Conservation (phyloP, 2,888 invertebrate species). For the Conistra vaccinii region DNA sequence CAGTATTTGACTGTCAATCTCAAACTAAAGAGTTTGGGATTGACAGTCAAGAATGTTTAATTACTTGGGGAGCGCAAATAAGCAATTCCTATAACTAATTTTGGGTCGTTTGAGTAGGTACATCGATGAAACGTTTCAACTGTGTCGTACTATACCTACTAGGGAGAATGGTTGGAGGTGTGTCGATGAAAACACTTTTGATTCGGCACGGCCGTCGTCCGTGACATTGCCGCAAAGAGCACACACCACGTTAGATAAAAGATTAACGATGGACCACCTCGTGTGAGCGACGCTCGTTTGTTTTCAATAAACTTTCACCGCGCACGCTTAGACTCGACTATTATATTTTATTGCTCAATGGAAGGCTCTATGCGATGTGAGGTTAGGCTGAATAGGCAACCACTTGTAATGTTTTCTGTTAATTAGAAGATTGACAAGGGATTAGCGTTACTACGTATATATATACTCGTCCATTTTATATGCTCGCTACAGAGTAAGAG, state of each 20-base stretch:
- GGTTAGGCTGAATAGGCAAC: slow-evolving; percentile 10
- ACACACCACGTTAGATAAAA: slow-evolving; percentile 76
- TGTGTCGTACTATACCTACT: slow-evolving; percentile 39
- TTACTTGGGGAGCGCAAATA: not conserved
- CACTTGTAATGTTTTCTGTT: slow-evolving; percentile 27
- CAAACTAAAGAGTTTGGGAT: no score
- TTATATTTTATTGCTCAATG: slow-evolving; percentile 45
- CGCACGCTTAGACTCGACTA: slow-evolving; percentile 41
- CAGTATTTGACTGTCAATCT: no score
- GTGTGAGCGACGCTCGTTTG: slow-evolving; percentile 73
- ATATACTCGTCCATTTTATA: not conserved
- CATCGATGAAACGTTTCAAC: slow-evolving; percentile 9
- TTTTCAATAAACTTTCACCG: slow-evolving; percentile 77
- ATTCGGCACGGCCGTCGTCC: slow-evolving; percentile 77
- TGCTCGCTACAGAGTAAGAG: not conserved
- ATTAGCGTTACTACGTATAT: not conserved
- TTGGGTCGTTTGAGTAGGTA: not conserved
- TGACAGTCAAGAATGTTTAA: not conserved
- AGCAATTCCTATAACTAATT: not conserved
- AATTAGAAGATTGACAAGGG: slow-evolving; percentile 4
- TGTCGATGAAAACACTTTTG: slow-evolving; percentile 70
- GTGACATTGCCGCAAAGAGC: slow-evolving; percentile 79
- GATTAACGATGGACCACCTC: slow-evolving; percentile 85
- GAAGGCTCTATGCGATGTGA: slow-evolving; percentile 22
- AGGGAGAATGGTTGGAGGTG: slow-evolving; percentile 70